Percentiles rank a stretch among this genome's conserved stretches.
Evolutionary conservation across 2,797 vertebrate species (phyloP).

Genomic region (Oreochromis grahami): DNA sequence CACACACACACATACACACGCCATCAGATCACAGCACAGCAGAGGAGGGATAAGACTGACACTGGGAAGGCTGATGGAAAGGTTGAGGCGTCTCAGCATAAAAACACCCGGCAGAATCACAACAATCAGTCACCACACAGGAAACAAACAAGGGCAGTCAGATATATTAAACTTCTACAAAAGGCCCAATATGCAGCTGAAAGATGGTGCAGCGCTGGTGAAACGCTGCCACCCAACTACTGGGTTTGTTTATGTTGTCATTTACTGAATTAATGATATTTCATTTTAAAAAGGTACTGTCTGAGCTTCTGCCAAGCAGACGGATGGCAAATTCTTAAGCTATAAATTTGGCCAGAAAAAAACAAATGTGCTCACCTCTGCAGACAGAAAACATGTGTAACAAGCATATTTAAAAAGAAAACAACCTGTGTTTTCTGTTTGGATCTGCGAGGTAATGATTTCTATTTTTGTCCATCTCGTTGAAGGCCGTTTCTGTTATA

Average conservation of each 20-base stretch:
- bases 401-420: neutral
- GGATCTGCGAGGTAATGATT: neutral
- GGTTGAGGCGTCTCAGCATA: slow-evolving; percentile 57
- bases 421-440: neutral
- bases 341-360: neutral
- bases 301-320: slow-evolving; percentile 2
- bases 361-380: neutral
- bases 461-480: neutral
- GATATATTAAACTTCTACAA: slow-evolving; percentile 54
- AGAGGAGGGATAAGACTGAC: slow-evolving; percentile 58
- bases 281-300: slow-evolving; percentile 24
- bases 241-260: slow-evolving; percentile 21
- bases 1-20: slow-evolving; percentile 32
- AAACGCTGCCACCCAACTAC: slow-evolving; percentile 37
- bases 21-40: slow-evolving; percentile 51
- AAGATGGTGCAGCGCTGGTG: slow-evolving; percentile 8
- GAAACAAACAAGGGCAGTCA: slow-evolving; percentile 59
- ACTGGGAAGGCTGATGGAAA: slow-evolving; percentile 64
- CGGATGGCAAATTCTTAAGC: neutral
- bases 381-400: neutral
- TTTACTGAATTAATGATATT: slow-evolving; percentile 39
- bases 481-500: neutral
- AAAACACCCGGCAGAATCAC: slow-evolving; percentile 53
- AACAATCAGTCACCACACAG: slow-evolving; percentile 55
- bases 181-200: slow-evolving; percentile 38